phyloP scores from a whole-genome alignment of 2,888 invertebrate species.

The Aspidiotus rigidus region DNA sequence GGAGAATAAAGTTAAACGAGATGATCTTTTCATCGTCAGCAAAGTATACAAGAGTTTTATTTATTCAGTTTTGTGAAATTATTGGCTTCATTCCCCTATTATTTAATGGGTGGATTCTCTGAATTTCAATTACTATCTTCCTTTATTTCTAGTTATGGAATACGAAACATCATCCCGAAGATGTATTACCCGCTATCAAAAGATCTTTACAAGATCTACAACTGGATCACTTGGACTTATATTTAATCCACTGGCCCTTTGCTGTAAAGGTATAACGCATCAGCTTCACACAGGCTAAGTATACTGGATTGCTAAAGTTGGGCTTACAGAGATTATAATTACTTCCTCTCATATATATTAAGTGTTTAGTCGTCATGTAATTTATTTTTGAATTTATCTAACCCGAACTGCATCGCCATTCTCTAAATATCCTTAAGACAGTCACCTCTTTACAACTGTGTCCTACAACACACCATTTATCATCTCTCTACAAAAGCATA shows the following conservation, averaged over 20 bases:
- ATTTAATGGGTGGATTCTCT: background rate
- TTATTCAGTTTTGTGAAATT: no score
- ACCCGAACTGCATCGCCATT: no score
- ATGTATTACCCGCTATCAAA: constrained; percentile 61
- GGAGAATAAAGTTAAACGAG: constrained; percentile 21
- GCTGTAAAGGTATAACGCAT: constrained; percentile 47
- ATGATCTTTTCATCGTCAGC: constrained; percentile 24
- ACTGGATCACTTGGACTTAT: constrained; percentile 72
- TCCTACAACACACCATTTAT: no score
- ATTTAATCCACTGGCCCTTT: constrained; percentile 87
- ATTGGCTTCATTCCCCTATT: background rate
- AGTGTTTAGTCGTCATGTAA: no score
- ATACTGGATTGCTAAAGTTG: no score
- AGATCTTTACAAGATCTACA: constrained; percentile 62
- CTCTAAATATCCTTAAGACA: no score
- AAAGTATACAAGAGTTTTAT: constrained; percentile 8
- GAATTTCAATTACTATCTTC: background rate
- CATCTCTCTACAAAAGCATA: no score
- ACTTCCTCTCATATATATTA: no score
- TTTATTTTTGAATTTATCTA: no score
- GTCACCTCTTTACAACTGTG: no score
- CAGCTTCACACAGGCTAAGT: no score
- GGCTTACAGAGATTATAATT: no score
- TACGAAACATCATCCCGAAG: constrained; percentile 69
- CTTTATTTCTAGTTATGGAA: constrained; percentile 54